Evolutionary conservation across 2,797 vertebrate species (phyloP), one percentile per base, ranked within the genome.

Genomic region (Scolopax bukidnonensis): DNA sequence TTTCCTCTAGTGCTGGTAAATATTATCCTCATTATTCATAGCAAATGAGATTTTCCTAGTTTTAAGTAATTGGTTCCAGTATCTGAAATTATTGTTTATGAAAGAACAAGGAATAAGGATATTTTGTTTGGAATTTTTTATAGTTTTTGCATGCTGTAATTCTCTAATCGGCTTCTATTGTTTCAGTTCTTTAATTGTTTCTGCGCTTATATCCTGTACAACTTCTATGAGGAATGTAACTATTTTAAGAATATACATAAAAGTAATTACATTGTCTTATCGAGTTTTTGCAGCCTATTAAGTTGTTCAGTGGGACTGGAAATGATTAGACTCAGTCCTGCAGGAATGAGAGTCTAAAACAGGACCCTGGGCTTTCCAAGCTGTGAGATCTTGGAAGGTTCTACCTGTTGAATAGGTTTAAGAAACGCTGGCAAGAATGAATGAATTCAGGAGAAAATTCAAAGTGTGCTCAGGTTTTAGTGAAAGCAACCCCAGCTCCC

Each of bases 231-330:
- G 89, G 91, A 97, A 88, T 0, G 1, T 28, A 64, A 90, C 96
- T 98, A 96, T 96, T 96, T 81, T 83, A 95, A 96, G 96, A 93
- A 96, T 90, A 95, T 64, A 93, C 32, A 93, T 96, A 96, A 97
- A 97, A 97, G 91, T 95, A 97, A 97, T 97, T 98, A 97, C 95
- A 90, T 95, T 97, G 97, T 97, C 97, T 97, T 98, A 97, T 96
- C 97, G 97, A 97, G 91, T 97, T 97, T 97, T 97, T 91, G 11
- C 96, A 97, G 97, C 95, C 90, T 97, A 96, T 97, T 97, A 97
- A 96, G 90, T 98, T 95, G 87, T 95, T 98, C 96, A 94, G 57
- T 89, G 96, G 95, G 93, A 92, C 23, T 93, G 94, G 91, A 97
- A 97, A 95, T 43, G 73, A 96, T 97, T 91, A 96, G 75, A 79